Percentiles rank a stretch among this genome's conserved stretches.
These are phyloP conservation scores for Erebia epiphron DNA, from an alignment of 2,888 invertebrate species.

Conservation along the genomic window DNA sequence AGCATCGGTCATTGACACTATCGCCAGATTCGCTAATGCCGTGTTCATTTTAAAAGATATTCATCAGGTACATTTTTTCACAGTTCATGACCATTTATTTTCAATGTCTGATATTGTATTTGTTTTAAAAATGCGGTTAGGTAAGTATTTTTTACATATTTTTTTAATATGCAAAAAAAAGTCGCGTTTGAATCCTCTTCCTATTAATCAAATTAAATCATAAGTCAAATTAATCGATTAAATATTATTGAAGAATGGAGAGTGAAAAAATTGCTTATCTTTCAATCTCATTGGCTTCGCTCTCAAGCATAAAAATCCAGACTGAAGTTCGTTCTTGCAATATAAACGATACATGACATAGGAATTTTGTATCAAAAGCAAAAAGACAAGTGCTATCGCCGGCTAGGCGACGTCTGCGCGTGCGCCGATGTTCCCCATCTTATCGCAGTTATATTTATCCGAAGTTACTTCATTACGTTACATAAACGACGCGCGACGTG, in stretches of 20 bases:
- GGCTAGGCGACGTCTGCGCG: constrained; percentile 50
- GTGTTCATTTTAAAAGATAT: background rate
- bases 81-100: background rate
- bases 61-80: background rate
- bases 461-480: constrained; percentile 43
- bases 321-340: no score
- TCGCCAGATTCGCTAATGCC: constrained; percentile 32
- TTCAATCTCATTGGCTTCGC: no score
- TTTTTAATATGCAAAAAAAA: no score
- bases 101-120: background rate
- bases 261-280: no score
- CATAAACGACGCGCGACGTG: constrained; percentile 32
- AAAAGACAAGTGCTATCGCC: constrained; percentile 37
- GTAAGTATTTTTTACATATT: background rate
- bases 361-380: constrained; percentile 12
- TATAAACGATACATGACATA: background rate
- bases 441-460: constrained; percentile 44
- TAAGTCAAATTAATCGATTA: no score
- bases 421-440: constrained; percentile 45
- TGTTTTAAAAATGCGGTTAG: background rate
- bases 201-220: no score
- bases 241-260: no score
- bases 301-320: no score
- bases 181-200: no score
- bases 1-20: constrained; percentile 72